Conservation (phyloP, 1,140 invertebrate genomes). For the Papilio polyxenes region DNA sequence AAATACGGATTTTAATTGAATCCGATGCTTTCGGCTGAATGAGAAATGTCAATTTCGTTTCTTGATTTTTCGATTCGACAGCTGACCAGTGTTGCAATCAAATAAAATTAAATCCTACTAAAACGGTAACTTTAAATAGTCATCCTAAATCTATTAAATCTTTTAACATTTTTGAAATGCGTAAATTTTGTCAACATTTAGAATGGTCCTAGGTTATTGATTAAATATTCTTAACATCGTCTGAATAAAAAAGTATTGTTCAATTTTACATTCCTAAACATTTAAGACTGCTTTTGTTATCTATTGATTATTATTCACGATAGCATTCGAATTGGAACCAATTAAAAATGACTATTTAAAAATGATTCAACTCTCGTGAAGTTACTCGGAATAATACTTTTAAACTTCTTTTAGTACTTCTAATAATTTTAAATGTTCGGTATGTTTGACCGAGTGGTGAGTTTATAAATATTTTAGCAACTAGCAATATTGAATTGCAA, state of each 20-base stretch:
- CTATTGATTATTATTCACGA: too few relatives aligned
- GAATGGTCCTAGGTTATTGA: too few relatives aligned
- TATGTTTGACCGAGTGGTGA: not conserved
- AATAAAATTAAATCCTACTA: not conserved
- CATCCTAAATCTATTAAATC: not conserved
- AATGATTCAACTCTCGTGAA: too few relatives aligned
- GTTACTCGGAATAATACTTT: too few relatives aligned
- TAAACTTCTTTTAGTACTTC: too few relatives aligned
- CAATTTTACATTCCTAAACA: too few relatives aligned
- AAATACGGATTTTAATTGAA: slow-evolving; percentile 53
- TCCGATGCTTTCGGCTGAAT: slow-evolving; percentile 42
- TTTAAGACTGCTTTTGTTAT: too few relatives aligned
- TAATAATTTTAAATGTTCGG: not conserved
- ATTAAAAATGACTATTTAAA: too few relatives aligned
- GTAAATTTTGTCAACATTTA: too few relatives aligned
- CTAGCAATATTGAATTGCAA: not conserved
- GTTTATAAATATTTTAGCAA: not conserved
- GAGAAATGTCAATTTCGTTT: slow-evolving; percentile 49
- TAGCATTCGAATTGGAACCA: too few relatives aligned
- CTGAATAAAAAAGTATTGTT: too few relatives aligned
- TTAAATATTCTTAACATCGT: too few relatives aligned
- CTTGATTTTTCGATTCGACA: slow-evolving; percentile 47
- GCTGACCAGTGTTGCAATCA: slow-evolving; percentile 54
- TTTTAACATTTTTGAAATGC: not conserved
- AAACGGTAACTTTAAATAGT: not conserved